phyloP scores from a whole-genome alignment of 2,113 vertebrate genomes.

The Isichthys henryi region DNA sequence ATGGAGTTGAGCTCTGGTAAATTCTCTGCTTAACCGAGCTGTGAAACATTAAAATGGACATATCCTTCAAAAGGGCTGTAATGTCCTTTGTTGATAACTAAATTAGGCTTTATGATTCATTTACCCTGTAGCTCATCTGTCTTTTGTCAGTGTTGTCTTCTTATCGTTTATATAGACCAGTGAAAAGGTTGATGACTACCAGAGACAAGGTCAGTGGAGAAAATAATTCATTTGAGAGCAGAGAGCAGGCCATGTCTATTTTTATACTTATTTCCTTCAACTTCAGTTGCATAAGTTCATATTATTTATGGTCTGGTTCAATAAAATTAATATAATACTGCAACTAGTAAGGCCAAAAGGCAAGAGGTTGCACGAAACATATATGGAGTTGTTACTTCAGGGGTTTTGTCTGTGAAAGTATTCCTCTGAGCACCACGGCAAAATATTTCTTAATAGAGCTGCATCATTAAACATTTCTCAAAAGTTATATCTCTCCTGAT shows the following conservation, averaged over 20 bases:
- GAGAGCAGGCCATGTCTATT: conserved; percentile 16
- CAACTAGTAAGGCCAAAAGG: not conserved
- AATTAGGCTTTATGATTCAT: conserved; percentile 39
- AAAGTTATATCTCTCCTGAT: not conserved
- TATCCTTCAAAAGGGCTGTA: conserved; percentile 34
- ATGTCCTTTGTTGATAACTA: conserved; percentile 33
- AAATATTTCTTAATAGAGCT: not conserved
- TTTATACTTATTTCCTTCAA: not conserved
- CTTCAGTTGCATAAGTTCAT: no score
- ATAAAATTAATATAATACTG: not conserved
- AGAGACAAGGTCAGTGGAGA: conserved; percentile 44
- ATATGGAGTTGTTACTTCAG: not conserved
- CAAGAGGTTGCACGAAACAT: not conserved
- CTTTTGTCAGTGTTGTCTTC: conserved; percentile 39
- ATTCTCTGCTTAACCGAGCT: conserved; percentile 25
- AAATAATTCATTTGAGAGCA: not conserved
- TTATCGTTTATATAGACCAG: conserved; percentile 34
- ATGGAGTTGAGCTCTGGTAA: conserved; percentile 32
- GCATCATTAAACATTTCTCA: not conserved
- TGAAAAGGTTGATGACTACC: conserved; percentile 29
- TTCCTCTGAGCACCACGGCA: not conserved
- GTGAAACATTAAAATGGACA: conserved; percentile 29
- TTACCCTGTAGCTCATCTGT: conserved; percentile 36
- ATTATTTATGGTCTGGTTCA: not conserved
- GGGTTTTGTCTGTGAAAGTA: not conserved